Base-by-base conservation (phyloP, 2,113 vertebrate genomes). In the Marmota monax region DNA sequence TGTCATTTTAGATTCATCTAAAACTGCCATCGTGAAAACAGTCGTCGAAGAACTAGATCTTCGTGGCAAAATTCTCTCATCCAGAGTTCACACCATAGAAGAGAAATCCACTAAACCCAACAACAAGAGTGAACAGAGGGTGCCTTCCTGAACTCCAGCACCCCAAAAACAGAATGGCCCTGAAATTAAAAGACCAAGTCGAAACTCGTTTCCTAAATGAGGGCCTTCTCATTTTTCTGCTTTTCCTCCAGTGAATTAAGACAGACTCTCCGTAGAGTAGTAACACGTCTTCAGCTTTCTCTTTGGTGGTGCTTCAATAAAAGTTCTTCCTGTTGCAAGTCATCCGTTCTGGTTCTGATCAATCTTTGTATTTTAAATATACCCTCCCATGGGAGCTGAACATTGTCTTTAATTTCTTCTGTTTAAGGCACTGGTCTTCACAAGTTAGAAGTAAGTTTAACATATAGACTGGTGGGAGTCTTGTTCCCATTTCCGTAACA, bases 31-130 rank as follows among this genome's bases (percentile, higher is more conserved):
- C 7, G 67, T 98, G 79, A 98, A 98, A 95, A 98, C 98, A 78
- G 95, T 96, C 20, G 91, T 96, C 18, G 97, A 98, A 97, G 97
- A 98, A 94, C 7, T 97, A 18, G 97, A 98, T 73, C 95, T 93
- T 32, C 88, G 94, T 10, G 95, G 98, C 39, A 97, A 92, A 96
- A 95, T 94, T 2, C 42, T 97, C 39, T 97, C 96, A 3, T 96
- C 98, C 77, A 89, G 97, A 96, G 74, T 97, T 10, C 97, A 97
- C 2, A 72, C 96, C 37, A 18, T 82, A 39, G 98, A 98, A 94
- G 96, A 98, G 90, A 98, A 98, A 18, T 23, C 74, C 73, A 92
- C 69, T 84, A 94, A 97, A 91, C 79, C 95, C 92, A 98, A 77
- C 92, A 98, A 77, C 79, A 42, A 97, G 84, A 95, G 34, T 3